Conservation (phyloP, 2,113 vertebrate genomes). For the Ammodytes marinus region DNA sequence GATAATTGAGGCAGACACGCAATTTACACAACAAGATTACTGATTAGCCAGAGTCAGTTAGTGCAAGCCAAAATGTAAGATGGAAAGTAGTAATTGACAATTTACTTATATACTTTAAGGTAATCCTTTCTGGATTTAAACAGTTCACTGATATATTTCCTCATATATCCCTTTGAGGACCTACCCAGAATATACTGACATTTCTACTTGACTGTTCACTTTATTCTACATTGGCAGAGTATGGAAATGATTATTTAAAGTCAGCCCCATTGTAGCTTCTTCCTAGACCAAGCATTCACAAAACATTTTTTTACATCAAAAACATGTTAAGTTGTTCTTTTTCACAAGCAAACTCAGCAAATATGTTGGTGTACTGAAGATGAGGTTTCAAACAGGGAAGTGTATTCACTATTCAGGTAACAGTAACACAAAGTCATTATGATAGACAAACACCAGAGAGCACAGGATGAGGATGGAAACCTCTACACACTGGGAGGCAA, state of each 20-base stretch:
- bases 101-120: too few species aligned
- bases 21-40: slow-evolving; percentile 34
- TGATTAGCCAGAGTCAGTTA: slow-evolving; percentile 1
- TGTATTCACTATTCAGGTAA: slow-evolving; percentile 5
- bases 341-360: neutral
- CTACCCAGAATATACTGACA: neutral
- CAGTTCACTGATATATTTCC: neutral
- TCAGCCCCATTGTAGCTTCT: neutral
- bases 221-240: slow-evolving; percentile 5
- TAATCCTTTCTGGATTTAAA: too few species aligned
- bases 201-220: slow-evolving; percentile 9
- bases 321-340: neutral
- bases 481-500: neutral
- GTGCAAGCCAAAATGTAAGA: slow-evolving; percentile 5
- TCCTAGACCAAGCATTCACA: neutral
- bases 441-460: slow-evolving; percentile 6
- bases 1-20: neutral
- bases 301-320: neutral
- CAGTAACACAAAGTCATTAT: slow-evolving; percentile 23
- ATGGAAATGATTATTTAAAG: neutral
- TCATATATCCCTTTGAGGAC: slow-evolving; percentile 12
- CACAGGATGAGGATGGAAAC: neutral
- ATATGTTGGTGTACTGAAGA: neutral
- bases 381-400: neutral
- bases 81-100: neutral